Evolutionary conservation across 2,113 vertebrate genomes (phyloP), one percentile per base, ranked within the genome.

Genomic region (Alexandromys fortis): DNA sequence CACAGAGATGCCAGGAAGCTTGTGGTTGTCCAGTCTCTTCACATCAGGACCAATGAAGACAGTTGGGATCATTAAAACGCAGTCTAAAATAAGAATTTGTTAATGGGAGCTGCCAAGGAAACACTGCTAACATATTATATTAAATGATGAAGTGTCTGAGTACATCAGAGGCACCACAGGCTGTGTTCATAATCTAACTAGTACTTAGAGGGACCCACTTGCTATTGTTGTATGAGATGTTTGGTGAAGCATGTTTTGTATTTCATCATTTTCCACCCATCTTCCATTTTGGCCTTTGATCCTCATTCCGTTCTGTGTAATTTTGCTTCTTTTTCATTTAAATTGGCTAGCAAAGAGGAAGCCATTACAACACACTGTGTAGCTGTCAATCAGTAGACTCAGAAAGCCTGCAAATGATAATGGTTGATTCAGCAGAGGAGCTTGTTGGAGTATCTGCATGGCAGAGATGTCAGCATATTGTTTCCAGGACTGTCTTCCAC

Each of bases 381-480:
- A 98, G 96, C 97, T 98, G 98, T 98, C 98, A 98, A 98, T 98
- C 98, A 98, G 55, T 35, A 65, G 90, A 91, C 73, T 91, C 86
- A 97, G 95, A 97, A 98, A 97, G 76, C 94, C 87, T 95, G 61
- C 96, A 97, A 97, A 98, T 97, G 95, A 96, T 97, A 97, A 98
- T 96, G 97, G 96, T 96, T 97, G 98, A 98, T 98, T 96, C 96
- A 97, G 91, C 92, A 97, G 86, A 95, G 96, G 94, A 94, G 96
- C 95, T 98, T 97, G 86, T 96, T 98, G 93, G 97, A 98, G 87
- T 98, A 98, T 98, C 98, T 97, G 97, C 96, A 97, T 97, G 97
- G 98, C 98, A 98, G 97, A 97, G 92, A 98, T 98, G 98, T 99
- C 98, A 98, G 96, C 65, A 89, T 94, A 97, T 97, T 98, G 97